Evolutionary conservation across 2,113 vertebrate species (phyloP), one percentile per base, ranked within the genome.

Genomic region (Callaeas wilsoni): DNA sequence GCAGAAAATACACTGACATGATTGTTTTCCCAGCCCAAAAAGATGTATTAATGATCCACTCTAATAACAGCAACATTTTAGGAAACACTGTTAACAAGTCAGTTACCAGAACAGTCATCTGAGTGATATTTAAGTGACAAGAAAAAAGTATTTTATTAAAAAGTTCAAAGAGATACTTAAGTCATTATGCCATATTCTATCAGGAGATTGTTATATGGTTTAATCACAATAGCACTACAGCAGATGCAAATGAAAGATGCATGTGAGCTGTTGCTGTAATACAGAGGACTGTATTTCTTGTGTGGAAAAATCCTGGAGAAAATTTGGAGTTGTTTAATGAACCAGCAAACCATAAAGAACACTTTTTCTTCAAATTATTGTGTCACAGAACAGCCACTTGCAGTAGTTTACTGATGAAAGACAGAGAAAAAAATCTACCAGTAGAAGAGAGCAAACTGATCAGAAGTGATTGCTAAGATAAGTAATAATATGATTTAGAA

Each of bases 21-120:
- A 86, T 50, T 84, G 10, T 16, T 92, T 89, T 79, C 49, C 16
- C 33, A 42, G 80, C 25, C 56, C 53, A 84, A 73, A 44, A 87
- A 81, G 37, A 94, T 44, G n/a, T 71, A 67, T 74, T 94, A 93
- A 96, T 94, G 29, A 84, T 87, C 70, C 90, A 94, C 35, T 59
- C 39, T 82, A 91, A 49, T 32, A 91, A 83, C 56, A 95, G 86
- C 62, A 94, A 92, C 44, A 74, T 50, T 90, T 83, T 65, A 49
- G 84, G 47, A 93, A 79, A 11, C 19, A 77, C 35, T 50, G 12
- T 25, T 42, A 57, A 57, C 5, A 62, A 87, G 37, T 69, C n/a
- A n/a, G n/a, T n/a, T n/a, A 60, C 35, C 37, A 84, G 50, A 73
- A 64, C 4, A 27, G 21, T 30, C 57, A 73, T n/a, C 47, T 33